Conservation (phyloP, 2,797 vertebrate genomes). For the Sebastes umbrosus region DNA sequence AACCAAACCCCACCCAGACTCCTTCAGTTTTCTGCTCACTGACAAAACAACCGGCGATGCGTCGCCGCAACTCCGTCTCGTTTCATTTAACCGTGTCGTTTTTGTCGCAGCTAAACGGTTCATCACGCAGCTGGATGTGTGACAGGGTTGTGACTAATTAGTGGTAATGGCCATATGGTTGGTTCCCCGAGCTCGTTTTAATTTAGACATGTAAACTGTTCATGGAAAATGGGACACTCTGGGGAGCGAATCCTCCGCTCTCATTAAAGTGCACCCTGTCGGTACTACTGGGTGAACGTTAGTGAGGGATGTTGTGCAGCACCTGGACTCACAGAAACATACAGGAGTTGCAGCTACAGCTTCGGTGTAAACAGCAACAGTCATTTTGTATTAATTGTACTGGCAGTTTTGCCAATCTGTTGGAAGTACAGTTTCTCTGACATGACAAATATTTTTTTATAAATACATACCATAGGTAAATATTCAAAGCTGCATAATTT, state of each 20-base stretch:
- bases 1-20: not conserved
- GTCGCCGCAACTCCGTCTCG: not conserved
- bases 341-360: not conserved
- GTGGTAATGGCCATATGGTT: slow-evolving; percentile 65
- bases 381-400: not conserved
- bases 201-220: slow-evolving; percentile 51
- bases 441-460: too few relatives aligned
- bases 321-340: not conserved
- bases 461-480: not conserved
- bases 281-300: slow-evolving; percentile 1
- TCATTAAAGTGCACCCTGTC: slow-evolving; percentile 30
- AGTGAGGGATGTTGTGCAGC: not conserved
- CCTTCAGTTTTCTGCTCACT: not conserved
- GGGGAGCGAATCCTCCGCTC: slow-evolving; percentile 32
- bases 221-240: slow-evolving; percentile 16
- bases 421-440: not conserved
- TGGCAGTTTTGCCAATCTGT: not conserved
- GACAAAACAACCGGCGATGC: slow-evolving; percentile 5
- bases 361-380: not conserved
- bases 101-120: slow-evolving; percentile 31
- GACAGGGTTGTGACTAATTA: slow-evolving; percentile 70
- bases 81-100: slow-evolving; percentile 19
- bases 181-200: slow-evolving; percentile 43
- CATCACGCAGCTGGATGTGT: slow-evolving; percentile 55
- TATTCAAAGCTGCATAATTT: not conserved